Percentiles rank a stretch among this genome's conserved stretches.
Conservation (phyloP, 2,888 invertebrate species). For the Drosophila infuscata region DNA sequence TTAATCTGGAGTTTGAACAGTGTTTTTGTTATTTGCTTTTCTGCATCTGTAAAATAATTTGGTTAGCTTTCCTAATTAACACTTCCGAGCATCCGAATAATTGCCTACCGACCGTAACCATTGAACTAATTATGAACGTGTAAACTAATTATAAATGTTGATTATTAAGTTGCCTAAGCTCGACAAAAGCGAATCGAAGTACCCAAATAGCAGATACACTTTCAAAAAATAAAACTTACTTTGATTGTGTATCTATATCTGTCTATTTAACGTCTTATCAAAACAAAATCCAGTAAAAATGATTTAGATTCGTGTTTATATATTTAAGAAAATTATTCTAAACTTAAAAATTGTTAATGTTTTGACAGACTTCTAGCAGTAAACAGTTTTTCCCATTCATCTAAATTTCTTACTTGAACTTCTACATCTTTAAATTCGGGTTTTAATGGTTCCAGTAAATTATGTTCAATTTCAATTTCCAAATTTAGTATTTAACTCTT, state of each 20-base stretch:
- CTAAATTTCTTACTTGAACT: not conserved
- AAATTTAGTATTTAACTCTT: no score
- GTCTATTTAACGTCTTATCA: not conserved
- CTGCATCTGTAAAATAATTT: conserved; percentile 3
- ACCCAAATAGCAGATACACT: not conserved
- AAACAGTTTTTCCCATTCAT: not conserved
- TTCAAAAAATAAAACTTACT: not conserved
- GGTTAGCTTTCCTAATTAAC: conserved; percentile 16
- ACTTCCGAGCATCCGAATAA: not conserved
- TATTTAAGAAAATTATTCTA: not conserved
- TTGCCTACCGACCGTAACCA: not conserved
- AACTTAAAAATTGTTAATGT: not conserved
- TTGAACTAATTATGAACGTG: conserved; percentile 19
- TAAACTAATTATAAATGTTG: conserved; percentile 20
- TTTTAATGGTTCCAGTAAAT: not conserved
- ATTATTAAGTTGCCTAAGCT: conserved; percentile 1
- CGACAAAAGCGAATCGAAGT: not conserved
- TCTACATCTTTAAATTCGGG: not conserved
- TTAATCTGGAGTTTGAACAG: not conserved
- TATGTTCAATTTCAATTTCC: not conserved
- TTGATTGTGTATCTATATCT: not conserved
- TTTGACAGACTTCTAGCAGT: not conserved
- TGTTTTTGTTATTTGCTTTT: not conserved
- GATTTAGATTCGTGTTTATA: not conserved
- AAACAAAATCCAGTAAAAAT: not conserved